A percentile compares a stretch with the other conserved stretches of the same genome.
Conservation (phyloP, 2,113 vertebrate genomes). For the Mobula birostris region DNA sequence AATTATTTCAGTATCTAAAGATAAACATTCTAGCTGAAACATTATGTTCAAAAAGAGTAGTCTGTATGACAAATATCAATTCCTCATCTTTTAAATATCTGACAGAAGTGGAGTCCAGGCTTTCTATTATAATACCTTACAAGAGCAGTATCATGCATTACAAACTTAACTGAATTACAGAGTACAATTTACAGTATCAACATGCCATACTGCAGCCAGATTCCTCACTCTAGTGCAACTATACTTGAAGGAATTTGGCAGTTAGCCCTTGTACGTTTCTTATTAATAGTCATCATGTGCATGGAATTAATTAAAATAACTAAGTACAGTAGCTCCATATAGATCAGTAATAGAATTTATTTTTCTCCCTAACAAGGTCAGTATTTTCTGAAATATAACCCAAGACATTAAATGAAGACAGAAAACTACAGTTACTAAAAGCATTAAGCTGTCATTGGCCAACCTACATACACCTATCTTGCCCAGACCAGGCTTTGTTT, state of each 20-base stretch:
- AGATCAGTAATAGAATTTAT: constrained; percentile 32
- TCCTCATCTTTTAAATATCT: constrained; percentile 37
- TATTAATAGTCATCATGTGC: constrained; percentile 38
- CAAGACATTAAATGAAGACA: constrained; percentile 35
- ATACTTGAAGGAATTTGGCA: constrained; percentile 36
- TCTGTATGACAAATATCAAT: constrained; percentile 34
- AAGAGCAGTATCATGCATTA: constrained; percentile 41
- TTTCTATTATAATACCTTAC: constrained; percentile 37
- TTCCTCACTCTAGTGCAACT: constrained; percentile 10
- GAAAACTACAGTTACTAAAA: constrained; percentile 9
- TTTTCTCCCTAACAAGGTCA: constrained; percentile 19
- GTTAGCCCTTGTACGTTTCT: constrained; percentile 23
- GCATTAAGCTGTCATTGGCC: not conserved
- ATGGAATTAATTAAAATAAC: constrained; percentile 44
- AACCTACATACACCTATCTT: not conserved
- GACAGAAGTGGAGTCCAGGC: constrained; percentile 25
- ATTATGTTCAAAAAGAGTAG: constrained; percentile 38
- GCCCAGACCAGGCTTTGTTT: not conserved
- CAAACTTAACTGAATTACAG: constrained; percentile 37
- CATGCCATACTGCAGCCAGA: constrained; percentile 26
- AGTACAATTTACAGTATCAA: constrained; percentile 30
- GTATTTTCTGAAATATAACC: constrained; percentile 17
- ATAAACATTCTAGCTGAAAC: not conserved
- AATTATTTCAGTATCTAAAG: not conserved
- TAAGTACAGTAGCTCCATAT: constrained; percentile 38